Percentiles rank a stretch among this genome's conserved stretches.
Evolutionary conservation across 2,888 invertebrate genomes (phyloP).

Genomic region (Lymantria monacha): DNA sequence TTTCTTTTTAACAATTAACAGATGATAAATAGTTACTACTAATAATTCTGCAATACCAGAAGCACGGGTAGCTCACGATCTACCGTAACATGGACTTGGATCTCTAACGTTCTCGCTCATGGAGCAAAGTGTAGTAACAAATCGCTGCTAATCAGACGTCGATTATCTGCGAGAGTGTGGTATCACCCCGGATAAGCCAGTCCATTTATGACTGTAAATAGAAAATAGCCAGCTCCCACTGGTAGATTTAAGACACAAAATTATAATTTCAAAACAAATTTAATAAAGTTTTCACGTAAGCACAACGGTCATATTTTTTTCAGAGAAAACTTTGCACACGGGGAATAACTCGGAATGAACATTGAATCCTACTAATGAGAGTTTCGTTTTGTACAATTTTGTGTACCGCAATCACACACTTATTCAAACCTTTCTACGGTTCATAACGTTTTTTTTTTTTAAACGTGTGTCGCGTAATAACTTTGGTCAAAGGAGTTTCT

Average conservation of each 20-base stretch:
- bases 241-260: not conserved
- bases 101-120: no score
- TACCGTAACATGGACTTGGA: no score
- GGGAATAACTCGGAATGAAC: slow-evolving; percentile 18
- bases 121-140: no score
- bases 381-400: slow-evolving; percentile 22
- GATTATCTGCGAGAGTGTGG: no score
- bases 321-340: not conserved
- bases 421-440: slow-evolving; percentile 72
- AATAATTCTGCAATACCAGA: no score
- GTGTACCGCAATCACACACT: slow-evolving; percentile 74
- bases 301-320: slow-evolving; percentile 9
- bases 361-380: slow-evolving; percentile 30
- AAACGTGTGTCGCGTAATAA: slow-evolving; percentile 63
- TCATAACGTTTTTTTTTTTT: slow-evolving; percentile 57
- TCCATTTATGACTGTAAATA: no score
- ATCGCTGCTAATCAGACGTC: no score
- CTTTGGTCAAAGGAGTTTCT: slow-evolving; percentile 48
- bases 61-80: no score
- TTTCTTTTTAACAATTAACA: no score
- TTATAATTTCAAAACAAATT: not conserved
- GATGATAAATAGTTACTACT: no score
- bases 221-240: no score
- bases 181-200: no score
- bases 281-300: not conserved